Evolutionary conservation across 2,888 invertebrate species (phyloP), one percentile per base, ranked within the genome.

Genomic region (Limenitis arthemis): DNA sequence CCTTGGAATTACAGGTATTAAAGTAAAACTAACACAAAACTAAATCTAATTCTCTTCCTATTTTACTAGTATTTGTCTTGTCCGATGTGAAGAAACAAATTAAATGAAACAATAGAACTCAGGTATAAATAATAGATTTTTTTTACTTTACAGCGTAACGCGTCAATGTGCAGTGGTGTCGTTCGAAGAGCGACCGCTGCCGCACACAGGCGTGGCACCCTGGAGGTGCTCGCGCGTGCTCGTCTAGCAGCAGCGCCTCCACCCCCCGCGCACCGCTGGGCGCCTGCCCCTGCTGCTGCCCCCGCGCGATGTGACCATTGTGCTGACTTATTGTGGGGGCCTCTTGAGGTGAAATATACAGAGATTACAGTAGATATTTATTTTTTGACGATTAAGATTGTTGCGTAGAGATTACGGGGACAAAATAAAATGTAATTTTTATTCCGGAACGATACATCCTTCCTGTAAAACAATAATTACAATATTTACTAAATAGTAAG

Each of bases 271-370:
- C 70, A 68, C 63, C 67, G 71, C 60, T 68, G 68, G 90, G 94
- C 60, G 94, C 93, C 78, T 95, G 95, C 82, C 89, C 59, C 72
- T 89, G 90, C 62, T 70, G 89, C 94, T 63, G 96, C 97, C 73
- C 96, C 96, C 74, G 92, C 94, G 75, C 94, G 94, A 66, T 98
- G 97, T 81, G 96, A 96, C 86, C 91, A 93, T 68, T 98, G 98
- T 82, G 91, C 92, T 33, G 94, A 94, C 73, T 89, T 97, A 56
- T 87, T 97, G 44, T 97, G 97, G 96, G 96, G 96, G 9, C 94
- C 97, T 49, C 94, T 96, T 48, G 94, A 94, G 87, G 93, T 91
- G 12, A 6, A 8, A 4, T 8, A 32, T 40, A 5, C 5, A 0
- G 7, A 6, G 7, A 30, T 20, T 6, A 6, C 9, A 36, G n/a